phyloP scores from a whole-genome alignment of 2,113 vertebrate species.

The Ellobius talpinus region DNA sequence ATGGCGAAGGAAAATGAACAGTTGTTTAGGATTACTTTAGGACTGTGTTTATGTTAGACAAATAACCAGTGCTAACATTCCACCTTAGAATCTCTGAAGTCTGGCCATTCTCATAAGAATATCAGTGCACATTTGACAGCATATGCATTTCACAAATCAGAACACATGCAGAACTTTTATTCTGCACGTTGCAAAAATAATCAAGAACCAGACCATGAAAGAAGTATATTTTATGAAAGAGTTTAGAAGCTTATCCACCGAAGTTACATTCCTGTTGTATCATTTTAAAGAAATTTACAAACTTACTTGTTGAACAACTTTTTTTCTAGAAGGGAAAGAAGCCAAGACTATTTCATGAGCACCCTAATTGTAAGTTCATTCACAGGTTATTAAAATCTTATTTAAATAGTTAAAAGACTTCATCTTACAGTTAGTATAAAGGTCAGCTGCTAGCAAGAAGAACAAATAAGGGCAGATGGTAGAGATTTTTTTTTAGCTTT shows the following conservation, averaged over 20 bases:
- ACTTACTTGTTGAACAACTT: background rate
- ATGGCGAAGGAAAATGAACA: slow-evolving; percentile 28
- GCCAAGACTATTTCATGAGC: background rate
- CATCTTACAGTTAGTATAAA: background rate
- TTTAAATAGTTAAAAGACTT: slow-evolving; percentile 54
- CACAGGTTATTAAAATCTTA: background rate
- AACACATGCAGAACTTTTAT: slow-evolving; percentile 21
- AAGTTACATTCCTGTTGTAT: background rate
- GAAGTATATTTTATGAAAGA: background rate
- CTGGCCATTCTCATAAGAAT: background rate
- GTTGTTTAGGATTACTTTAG: slow-evolving; percentile 29
- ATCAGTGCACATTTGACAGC: background rate
- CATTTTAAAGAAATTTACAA: slow-evolving; percentile 52
- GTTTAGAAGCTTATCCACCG: background rate
- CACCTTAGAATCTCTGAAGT: slow-evolving; percentile 1
- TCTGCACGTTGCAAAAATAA: slow-evolving; percentile 31
- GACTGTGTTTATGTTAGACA: slow-evolving; percentile 24
- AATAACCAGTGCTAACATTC: slow-evolving; percentile 32
- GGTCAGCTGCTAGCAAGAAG: background rate
- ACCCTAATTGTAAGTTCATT: background rate
- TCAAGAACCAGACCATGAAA: background rate
- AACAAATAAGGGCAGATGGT: background rate
- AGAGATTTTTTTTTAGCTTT: slow-evolving; percentile 25
- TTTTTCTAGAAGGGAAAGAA: background rate
- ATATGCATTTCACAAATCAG: background rate